Percentiles rank a stretch among this genome's conserved stretches.
Conservation (phyloP, 2,888 invertebrate genomes). For the Ormyrus pomaceus region DNA sequence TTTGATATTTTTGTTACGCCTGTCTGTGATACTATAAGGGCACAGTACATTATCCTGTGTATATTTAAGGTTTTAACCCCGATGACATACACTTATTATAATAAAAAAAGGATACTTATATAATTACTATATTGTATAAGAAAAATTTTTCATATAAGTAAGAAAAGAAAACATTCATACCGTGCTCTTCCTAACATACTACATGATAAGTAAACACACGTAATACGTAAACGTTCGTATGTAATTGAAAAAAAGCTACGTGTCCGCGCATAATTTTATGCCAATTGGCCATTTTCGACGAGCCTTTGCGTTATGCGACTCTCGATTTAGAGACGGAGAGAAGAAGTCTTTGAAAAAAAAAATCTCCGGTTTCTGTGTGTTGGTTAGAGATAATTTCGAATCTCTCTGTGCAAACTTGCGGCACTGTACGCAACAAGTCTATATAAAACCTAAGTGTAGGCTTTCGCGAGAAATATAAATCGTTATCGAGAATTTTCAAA, state of each 20-base stretch:
- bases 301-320: slow-evolving; percentile 8
- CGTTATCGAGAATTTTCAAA: slow-evolving; percentile 27
- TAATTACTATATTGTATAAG: slow-evolving; percentile 64
- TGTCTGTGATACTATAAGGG: slow-evolving; percentile 75
- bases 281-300: slow-evolving; percentile 13
- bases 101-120: slow-evolving; percentile 21
- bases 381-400: not conserved
- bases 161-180: slow-evolving; percentile 62
- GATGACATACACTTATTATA: slow-evolving; percentile 11
- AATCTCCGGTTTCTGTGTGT: not conserved
- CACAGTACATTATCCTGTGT: slow-evolving; percentile 73
- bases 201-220: slow-evolving; percentile 35
- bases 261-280: slow-evolving; percentile 1
- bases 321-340: not conserved
- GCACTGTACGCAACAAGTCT: not conserved
- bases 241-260: slow-evolving; percentile 4
- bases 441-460: not conserved
- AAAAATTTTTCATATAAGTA: slow-evolving; percentile 59
- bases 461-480: not conserved
- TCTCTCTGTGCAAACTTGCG: not conserved
- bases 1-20: slow-evolving; percentile 66
- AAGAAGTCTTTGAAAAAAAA: not conserved
- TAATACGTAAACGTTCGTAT: slow-evolving; percentile 15
- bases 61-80: slow-evolving; percentile 56
- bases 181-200: slow-evolving; percentile 63